phyloP scores from a whole-genome alignment of 2,888 invertebrate species.

The Leptopilina drosophilae region DNA sequence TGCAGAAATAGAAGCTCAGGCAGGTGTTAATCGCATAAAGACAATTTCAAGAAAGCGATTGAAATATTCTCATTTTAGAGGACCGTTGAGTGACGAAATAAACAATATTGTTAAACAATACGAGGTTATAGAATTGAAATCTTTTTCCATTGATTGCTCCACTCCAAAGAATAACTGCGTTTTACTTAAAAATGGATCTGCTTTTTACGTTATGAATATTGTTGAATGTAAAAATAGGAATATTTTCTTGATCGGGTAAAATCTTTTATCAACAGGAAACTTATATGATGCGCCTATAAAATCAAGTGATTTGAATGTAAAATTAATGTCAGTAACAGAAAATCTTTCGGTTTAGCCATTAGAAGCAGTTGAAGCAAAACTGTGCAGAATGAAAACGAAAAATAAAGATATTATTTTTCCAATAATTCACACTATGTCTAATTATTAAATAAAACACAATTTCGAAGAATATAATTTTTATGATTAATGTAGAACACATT shows the following conservation, averaged over 20 bases:
- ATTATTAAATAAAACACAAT: background rate
- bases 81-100: conserved; percentile 14
- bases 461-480: no score
- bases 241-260: conserved; percentile 3
- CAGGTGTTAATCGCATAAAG: background rate
- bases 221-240: background rate
- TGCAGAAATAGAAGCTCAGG: conserved; percentile 26
- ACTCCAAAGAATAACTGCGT: conserved; percentile 21
- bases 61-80: background rate
- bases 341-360: background rate
- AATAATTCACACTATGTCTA: background rate
- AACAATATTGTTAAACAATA: background rate
- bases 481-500: no score
- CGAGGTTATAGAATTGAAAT: conserved; percentile 1
- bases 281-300: conserved; percentile 21
- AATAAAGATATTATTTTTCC: conserved; percentile 16
- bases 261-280: conserved; percentile 1
- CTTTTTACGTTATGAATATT: conserved; percentile 10
- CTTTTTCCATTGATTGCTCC: background rate
- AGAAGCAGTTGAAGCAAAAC: background rate
- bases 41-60: background rate
- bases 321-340: conserved; percentile 7
- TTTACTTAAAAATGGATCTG: conserved; percentile 26
- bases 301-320: background rate
- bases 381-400: background rate